phyloP scores from a whole-genome alignment of 30 jellyfish, hydroid and myxozoan genomes.

The Mastigias papua region DNA sequence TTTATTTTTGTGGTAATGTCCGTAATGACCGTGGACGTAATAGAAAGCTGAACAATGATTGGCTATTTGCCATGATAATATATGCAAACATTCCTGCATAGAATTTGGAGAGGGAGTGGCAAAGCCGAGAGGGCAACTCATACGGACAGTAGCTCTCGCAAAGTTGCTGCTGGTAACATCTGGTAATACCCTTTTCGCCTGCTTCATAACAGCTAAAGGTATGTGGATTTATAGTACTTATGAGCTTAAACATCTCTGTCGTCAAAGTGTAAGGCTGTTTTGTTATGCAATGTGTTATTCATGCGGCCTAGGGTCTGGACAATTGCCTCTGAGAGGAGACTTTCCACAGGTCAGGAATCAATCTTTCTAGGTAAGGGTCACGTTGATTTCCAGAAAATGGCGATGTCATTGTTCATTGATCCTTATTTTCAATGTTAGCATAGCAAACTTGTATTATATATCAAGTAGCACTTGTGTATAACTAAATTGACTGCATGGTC shows the following conservation, averaged over 20 bases:
- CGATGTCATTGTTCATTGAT: background rate
- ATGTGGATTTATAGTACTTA: background rate
- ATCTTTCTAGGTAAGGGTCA: slow-evolving; percentile 12
- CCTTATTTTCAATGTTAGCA: background rate
- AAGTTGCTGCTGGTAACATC: background rate
- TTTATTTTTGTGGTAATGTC: background rate
- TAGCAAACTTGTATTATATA: too few species aligned
- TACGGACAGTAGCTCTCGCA: background rate
- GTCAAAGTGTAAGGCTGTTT: background rate
- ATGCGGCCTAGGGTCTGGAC: background rate
- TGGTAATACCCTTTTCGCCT: background rate
- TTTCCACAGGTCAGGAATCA: slow-evolving; percentile 4
- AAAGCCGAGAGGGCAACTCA: background rate
- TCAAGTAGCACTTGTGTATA: too few species aligned
- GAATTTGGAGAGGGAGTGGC: slow-evolving; percentile 58
- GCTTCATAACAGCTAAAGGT: background rate
- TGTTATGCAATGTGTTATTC: background rate
- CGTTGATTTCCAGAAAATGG: background rate
- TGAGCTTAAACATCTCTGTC: background rate
- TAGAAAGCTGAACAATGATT: background rate
- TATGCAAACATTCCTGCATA: slow-evolving; percentile 37
- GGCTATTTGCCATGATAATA: slow-evolving; percentile 9
- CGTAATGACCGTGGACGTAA: background rate
- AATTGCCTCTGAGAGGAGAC: background rate
- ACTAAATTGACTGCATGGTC: too few species aligned